Conservation (phyloP, 2,113 vertebrate genomes). For the Oxygymnocypris stewartii region DNA sequence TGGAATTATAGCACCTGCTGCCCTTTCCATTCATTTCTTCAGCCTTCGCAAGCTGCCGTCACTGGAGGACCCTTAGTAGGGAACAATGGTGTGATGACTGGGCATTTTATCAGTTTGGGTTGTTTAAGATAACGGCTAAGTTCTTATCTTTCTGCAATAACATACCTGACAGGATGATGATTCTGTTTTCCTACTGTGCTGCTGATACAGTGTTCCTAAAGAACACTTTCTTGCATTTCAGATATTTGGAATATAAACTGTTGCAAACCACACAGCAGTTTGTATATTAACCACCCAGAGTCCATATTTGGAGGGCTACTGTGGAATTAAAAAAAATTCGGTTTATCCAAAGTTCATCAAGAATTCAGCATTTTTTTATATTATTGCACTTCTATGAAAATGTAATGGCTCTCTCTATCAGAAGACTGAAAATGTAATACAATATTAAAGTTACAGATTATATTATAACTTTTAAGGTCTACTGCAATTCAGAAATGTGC, state of each 20-base stretch:
- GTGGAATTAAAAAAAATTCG: background rate
- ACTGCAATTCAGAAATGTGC: background rate
- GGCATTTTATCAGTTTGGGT: constrained; percentile 31
- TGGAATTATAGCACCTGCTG: constrained; percentile 29
- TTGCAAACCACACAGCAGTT: background rate
- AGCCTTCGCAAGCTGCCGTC: background rate
- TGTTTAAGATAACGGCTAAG: constrained; percentile 32
- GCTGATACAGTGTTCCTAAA: background rate
- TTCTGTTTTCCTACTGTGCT: constrained; percentile 14
- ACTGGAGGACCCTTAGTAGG: background rate
- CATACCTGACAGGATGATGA: constrained; percentile 22
- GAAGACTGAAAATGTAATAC: background rate
- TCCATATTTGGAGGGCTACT: background rate
- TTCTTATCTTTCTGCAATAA: constrained; percentile 36
- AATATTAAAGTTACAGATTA: background rate
- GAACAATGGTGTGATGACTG: background rate
- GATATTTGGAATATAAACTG: constrained; percentile 5
- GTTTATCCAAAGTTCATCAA: background rate
- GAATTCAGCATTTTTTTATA: background rate
- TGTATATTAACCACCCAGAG: background rate
- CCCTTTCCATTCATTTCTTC: constrained; percentile 11
- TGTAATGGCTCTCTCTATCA: no score
- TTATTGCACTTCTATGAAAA: background rate
- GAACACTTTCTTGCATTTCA: background rate
- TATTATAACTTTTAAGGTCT: background rate